A percentile compares a stretch with the other conserved stretches of the same genome.
Conservation (phyloP, 2,113 vertebrate species). For the Acrocephalus kingi region DNA sequence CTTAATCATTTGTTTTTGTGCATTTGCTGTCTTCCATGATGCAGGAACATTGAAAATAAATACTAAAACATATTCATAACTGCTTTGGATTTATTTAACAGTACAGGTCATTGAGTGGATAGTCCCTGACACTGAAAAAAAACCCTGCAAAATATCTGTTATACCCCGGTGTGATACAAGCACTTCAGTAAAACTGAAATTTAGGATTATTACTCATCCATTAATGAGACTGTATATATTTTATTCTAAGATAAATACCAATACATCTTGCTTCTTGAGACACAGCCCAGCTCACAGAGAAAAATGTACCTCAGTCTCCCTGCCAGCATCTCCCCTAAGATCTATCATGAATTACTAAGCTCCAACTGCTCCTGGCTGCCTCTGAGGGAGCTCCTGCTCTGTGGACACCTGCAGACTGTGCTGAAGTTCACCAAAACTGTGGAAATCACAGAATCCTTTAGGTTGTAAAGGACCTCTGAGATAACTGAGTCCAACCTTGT, state of each 20-base stretch:
- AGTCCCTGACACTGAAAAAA: background rate
- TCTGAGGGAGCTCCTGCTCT: background rate
- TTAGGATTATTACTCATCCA: background rate
- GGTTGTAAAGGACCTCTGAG: background rate
- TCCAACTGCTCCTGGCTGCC: background rate
- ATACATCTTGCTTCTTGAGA: background rate
- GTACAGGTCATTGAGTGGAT: background rate
- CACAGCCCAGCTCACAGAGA: background rate
- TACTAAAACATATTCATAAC: background rate
- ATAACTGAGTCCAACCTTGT: background rate
- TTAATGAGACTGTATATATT: background rate
- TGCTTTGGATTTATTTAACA: background rate
- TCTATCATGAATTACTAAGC: background rate
- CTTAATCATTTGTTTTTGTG: background rate
- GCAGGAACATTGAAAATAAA: background rate
- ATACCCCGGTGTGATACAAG: background rate
- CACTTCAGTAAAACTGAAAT: background rate
- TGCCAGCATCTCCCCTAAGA: too few species aligned
- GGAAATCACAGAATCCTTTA: background rate
- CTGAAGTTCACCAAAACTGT: rapidly evolving
- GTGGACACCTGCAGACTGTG: rapidly evolving
- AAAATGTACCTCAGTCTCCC: background rate
- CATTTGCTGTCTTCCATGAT: background rate
- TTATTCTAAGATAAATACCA: background rate
- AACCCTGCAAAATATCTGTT: background rate